Evolutionary conservation across 2,797 vertebrate genomes (phyloP), one percentile per base, ranked within the genome.

Genomic region (Anguilla pacifica): DNA sequence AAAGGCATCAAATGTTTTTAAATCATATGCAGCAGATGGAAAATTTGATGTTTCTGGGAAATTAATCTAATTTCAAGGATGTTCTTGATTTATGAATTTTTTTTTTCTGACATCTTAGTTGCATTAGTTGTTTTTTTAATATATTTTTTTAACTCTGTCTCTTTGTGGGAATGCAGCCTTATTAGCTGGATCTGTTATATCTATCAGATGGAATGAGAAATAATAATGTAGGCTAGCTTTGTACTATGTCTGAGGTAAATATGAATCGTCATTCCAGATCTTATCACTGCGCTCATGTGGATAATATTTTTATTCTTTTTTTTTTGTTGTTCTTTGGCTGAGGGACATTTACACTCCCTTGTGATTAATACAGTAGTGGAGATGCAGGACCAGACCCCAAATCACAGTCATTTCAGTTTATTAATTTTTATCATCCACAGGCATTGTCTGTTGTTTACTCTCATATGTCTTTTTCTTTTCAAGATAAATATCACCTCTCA

Each of bases 231-330:
- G 88, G 84, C 90, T 89, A 51, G 59, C 28, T 77, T 83, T 28
- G 74, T 31, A 85, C 87, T 87, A 15, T 35, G 90, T 90, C 90
- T 89, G 86, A 43, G 90, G 87, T 90, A 91, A 92, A 92, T 89
- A 92, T 6, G 88, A 91, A 89, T 90, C 89, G 92, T 93, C 94
- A 92, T 92, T 92, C 91, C 90, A 90, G 89, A 90, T 94, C 91
- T 93, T 92, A 92, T 94, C 92, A 92, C 91, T 92, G 93, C 93
- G 92, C 92, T 92, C 93, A 93, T 93, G 93, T 94, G 94, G 90
- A 92, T 93, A 92, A 94, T 94, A 91, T 94, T 91, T 92, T 92
- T 61, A 92, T 90, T 88, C 88, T 89, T 93, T 89, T 88, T 89
- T 93, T 91, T 46, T 46, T 46, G 43, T 46, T 46, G 43, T n/a